These are phyloP conservation scores for Apamea crenata DNA, from an alignment of 2,888 invertebrate genomes.

Conservation along the genomic window DNA sequence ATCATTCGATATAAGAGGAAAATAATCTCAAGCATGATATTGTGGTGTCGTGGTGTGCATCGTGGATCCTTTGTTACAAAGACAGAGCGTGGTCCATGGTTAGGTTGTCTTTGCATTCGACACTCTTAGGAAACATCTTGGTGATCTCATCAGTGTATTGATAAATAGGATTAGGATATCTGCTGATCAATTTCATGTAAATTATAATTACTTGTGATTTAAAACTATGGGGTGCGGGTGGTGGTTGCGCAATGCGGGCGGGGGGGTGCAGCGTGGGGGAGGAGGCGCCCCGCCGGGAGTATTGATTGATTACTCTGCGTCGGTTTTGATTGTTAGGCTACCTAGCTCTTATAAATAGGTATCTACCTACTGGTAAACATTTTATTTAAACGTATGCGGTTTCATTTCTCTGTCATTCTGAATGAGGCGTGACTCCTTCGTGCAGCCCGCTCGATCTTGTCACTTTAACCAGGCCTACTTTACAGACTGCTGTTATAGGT, in stretches of 20 bases:
- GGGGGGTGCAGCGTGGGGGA: too few species aligned
- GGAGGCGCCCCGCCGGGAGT: background rate
- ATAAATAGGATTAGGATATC: too few species aligned
- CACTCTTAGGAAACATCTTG: background rate
- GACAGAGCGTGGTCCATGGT: background rate
- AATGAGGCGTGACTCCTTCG: background rate
- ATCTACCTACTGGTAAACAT: background rate
- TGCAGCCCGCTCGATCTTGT: background rate
- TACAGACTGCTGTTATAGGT: background rate
- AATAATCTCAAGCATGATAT: background rate
- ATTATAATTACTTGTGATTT: background rate
- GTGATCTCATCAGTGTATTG: too few species aligned
- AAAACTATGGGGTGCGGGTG: background rate
- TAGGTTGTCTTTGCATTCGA: background rate
- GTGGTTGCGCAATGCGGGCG: background rate
- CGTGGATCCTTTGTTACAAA: background rate
- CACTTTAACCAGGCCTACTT: background rate
- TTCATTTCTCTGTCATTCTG: background rate
- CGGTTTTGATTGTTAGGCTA: background rate
- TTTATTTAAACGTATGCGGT: background rate
- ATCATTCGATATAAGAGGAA: too few species aligned
- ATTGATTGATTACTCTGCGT: slow-evolving; percentile 2
- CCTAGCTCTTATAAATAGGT: background rate
- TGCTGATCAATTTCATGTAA: background rate
- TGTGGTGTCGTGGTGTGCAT: background rate